Evolutionary conservation across 2,797 vertebrate genomes (phyloP), one percentile per base, ranked within the genome.

Genomic region (Lophotriccus pileatus): DNA sequence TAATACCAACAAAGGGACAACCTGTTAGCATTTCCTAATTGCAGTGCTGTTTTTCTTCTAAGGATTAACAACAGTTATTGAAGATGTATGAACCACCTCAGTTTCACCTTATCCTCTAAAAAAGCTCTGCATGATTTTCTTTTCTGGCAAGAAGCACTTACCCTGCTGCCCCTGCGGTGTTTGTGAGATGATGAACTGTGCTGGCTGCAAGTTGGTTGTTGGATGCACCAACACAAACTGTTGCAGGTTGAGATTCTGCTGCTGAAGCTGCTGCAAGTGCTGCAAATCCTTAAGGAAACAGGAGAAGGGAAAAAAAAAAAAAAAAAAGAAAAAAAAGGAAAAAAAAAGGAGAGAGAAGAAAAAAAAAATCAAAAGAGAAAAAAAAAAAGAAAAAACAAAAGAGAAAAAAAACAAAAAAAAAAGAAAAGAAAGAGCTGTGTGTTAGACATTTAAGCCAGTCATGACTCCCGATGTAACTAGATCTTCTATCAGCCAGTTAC

Each of bases 171-270:
- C 98, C 98, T 99, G 99, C 89, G 99, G 98, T 78, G 99, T 98
- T 98, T 99, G 99, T 94, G 99, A 99, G 99, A 99, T 99, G 98
- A 99, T 99, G 95, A 99, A 99, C 98, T 99, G 99, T 87, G 99
- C 97, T 63, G 98, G 98, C 93, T 99, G 99, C 98, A 99, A 97
- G 97, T 97, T 99, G 89, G 99, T 98, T 90, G 99, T 98, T 14
- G 99, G 99, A 97, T 99, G 99, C 96, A 99, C 98, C 98, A 99
- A 98, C 95, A 99, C 99, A 96, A 99, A 99, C 98, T 99, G 99
- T 74, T 99, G 99, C 98, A 99, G 97, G 97, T 99, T 99, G 96
- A 99, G 98, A 98, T 99, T 99, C 98, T 99, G 99, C 96, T 99
- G 99, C 94, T 99, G 99, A 91, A 99, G 98, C 97, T 99, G 99